These are phyloP conservation scores for Diploptera punctata DNA, from an alignment of 2,888 invertebrate genomes.

Conservation along the genomic window DNA sequence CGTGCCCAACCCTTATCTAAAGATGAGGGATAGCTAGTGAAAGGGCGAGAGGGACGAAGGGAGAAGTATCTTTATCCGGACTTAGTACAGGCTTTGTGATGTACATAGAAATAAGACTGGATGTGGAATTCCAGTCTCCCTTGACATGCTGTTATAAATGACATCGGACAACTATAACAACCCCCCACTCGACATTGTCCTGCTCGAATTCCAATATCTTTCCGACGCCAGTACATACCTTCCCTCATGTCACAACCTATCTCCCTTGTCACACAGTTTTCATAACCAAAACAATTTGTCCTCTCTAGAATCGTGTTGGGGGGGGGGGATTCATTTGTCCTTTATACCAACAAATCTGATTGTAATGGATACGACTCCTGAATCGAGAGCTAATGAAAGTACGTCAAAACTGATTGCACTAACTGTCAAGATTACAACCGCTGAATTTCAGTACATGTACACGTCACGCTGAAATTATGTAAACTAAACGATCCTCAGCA, in stretches of 20 bases:
- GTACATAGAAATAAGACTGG: too few relatives aligned
- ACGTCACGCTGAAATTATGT: too few relatives aligned
- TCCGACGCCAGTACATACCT: neutral
- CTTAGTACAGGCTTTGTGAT: too few relatives aligned
- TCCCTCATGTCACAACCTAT: neutral
- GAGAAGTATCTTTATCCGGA: too few relatives aligned
- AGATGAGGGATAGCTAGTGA: too few relatives aligned
- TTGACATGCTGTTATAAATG: slow-evolving; percentile 38
- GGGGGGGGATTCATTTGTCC: slow-evolving; percentile 15
- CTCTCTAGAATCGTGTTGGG: neutral
- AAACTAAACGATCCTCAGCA: too few relatives aligned
- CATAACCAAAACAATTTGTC: slow-evolving; percentile 11
- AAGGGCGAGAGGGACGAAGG: too few relatives aligned
- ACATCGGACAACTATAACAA: slow-evolving; percentile 35
- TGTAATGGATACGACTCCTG: neutral
- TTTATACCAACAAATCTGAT: neutral
- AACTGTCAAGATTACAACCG: slow-evolving; percentile 13
- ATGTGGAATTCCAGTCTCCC: neutral
- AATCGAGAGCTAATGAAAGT: slow-evolving; percentile 10
- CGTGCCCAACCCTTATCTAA: too few relatives aligned
- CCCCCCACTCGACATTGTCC: neutral
- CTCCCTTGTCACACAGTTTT: slow-evolving; percentile 11
- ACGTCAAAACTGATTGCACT: neutral
- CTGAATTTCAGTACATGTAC: too few relatives aligned
- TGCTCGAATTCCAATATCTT: slow-evolving; percentile 1